These are phyloP conservation scores for Petroica traversi DNA, from an alignment of 2,113 vertebrate genomes.

Conservation along the genomic window DNA sequence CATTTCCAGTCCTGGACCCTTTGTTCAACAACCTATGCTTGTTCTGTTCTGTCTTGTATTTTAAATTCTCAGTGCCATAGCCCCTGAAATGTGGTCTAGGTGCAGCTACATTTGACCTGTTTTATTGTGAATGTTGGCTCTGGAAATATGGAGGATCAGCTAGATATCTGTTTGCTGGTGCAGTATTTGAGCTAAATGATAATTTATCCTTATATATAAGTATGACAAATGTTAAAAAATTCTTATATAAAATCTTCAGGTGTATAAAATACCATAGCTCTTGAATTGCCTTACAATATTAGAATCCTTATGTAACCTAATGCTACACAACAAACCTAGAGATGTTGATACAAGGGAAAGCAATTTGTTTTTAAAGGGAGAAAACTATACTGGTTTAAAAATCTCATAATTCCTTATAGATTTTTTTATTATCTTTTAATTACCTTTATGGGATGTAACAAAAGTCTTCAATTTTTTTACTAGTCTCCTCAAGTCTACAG, in stretches of 20 bases:
- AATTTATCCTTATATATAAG: background rate
- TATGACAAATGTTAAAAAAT: background rate
- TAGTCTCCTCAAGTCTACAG: background rate
- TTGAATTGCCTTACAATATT: background rate
- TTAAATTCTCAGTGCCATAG: background rate
- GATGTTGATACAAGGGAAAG: background rate
- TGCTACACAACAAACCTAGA: background rate
- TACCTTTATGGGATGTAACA: background rate
- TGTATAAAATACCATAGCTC: background rate
- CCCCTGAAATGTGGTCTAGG: background rate
- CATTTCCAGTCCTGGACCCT: background rate
- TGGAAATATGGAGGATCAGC: background rate
- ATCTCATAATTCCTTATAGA: background rate
- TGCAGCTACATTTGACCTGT: rapidly evolving
- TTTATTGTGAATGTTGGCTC: background rate
- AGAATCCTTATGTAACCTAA: background rate
- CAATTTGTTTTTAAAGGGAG: background rate
- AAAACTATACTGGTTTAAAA: background rate
- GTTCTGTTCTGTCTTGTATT: background rate
- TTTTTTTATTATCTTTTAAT: background rate
- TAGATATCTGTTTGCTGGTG: background rate
- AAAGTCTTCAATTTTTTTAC: background rate
- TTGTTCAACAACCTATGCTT: background rate
- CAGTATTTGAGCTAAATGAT: background rate
- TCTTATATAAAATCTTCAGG: background rate